phyloP scores from a whole-genome alignment of 2,113 vertebrate genomes.

The Rhabdornis inornatus region DNA sequence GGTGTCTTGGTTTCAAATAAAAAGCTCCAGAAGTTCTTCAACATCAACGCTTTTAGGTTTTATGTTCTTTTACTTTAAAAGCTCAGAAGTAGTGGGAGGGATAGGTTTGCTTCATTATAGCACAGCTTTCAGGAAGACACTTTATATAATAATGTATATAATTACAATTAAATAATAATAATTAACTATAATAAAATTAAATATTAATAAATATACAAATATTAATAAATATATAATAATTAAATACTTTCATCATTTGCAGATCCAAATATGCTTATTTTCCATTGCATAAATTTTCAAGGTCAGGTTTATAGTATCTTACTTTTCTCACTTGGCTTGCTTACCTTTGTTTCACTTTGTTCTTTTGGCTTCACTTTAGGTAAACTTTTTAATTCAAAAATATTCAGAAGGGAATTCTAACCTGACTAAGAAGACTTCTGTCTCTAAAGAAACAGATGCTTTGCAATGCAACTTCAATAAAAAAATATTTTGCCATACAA shows the following conservation, averaged over 20 bases:
- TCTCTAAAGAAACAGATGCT: not conserved
- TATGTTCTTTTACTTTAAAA: not conserved
- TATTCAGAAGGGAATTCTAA: not conserved
- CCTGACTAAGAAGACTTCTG: not conserved
- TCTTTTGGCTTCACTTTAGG: not conserved
- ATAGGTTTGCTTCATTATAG: not conserved
- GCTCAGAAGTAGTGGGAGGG: not conserved
- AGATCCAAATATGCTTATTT: not conserved
- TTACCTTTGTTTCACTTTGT: not conserved
- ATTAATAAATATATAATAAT: not conserved
- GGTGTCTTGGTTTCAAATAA: not conserved
- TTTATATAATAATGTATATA: not conserved
- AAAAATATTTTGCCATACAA: not conserved
- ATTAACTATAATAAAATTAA: not conserved
- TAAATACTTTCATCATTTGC: not conserved
- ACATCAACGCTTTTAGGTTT: rapidly evolving
- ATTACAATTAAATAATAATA: not conserved
- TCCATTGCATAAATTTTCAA: not conserved
- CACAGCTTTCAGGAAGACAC: not conserved
- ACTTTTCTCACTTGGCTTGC: not conserved
- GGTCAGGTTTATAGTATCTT: not conserved
- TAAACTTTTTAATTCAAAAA: not conserved
- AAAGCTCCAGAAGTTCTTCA: not conserved
- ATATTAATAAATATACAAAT: not conserved
- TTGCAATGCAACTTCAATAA: not conserved